These are phyloP conservation scores for Prunella fulvescens DNA, from an alignment of 2,113 vertebrate species.

Conservation along the genomic window DNA sequence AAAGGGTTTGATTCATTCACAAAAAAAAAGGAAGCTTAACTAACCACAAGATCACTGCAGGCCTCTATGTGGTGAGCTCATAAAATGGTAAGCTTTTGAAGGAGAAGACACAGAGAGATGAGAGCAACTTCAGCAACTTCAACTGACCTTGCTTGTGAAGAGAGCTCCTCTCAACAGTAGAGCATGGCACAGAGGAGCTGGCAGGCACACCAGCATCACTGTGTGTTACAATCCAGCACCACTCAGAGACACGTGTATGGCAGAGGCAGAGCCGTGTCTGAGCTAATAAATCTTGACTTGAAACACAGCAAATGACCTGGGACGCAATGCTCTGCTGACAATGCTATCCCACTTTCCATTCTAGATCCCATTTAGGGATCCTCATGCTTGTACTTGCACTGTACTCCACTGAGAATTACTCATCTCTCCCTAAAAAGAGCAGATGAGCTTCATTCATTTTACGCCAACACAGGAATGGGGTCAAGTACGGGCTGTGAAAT, in stretches of 20 bases:
- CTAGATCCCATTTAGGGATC: conserved; percentile 6
- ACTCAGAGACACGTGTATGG: accelerated
- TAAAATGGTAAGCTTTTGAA: not conserved
- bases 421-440: not conserved
- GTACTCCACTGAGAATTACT: not conserved
- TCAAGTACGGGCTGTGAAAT: not conserved
- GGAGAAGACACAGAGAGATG: not conserved
- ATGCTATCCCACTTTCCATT: not conserved
- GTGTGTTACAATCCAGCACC: accelerated
- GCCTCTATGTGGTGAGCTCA: not conserved
- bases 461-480: not conserved
- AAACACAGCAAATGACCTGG: not conserved
- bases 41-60: not conserved
- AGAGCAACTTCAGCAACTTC: not conserved
- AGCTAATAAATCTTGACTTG: not conserved
- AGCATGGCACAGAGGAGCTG: not conserved
- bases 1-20: not conserved
- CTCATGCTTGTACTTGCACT: not conserved
- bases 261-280: not conserved
- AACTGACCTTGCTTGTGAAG: not conserved
- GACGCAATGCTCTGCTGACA: not conserved
- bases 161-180: not conserved
- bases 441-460: not conserved
- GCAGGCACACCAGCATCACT: accelerated
- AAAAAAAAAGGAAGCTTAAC: not conserved